Conservation (phyloP, 2,888 invertebrate genomes). For the Drosophila antonietae region DNA sequence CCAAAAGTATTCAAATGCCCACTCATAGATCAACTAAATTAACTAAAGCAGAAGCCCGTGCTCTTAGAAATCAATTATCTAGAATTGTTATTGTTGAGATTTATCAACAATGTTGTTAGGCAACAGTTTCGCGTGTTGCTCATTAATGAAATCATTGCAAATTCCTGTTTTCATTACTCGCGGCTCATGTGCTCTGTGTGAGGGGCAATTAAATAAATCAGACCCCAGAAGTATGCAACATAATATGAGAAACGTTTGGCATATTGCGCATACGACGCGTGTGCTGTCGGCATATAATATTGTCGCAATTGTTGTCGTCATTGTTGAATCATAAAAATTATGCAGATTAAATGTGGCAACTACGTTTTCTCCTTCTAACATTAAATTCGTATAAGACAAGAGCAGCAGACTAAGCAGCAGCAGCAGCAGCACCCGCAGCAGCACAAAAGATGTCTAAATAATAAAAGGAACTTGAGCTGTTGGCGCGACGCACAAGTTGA, state of each 20-base stretch:
- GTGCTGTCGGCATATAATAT: constrained; percentile 6
- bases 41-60: neutral
- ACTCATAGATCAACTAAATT: neutral
- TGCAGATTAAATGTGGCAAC: constrained; percentile 78
- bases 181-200: constrained; percentile 17
- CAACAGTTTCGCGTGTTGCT: constrained; percentile 7
- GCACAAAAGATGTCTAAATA: constrained; percentile 67
- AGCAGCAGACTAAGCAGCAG: constrained; percentile 5
- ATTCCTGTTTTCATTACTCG: constrained; percentile 50
- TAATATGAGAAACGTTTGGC: constrained; percentile 14
- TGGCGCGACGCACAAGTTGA: constrained; percentile 69
- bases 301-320: constrained; percentile 20
- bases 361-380: constrained; percentile 60
- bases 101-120: neutral
- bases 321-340: constrained; percentile 67
- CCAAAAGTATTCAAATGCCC: neutral
- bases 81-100: neutral
- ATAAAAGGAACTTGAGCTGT: constrained; percentile 66
- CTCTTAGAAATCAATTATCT: neutral
- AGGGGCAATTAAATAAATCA: constrained; percentile 52
- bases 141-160: constrained; percentile 24
- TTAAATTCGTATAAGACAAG: constrained; percentile 72
- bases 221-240: constrained; percentile 37
- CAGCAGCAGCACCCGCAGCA: constrained; percentile 12
- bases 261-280: constrained; percentile 36